phyloP scores from a whole-genome alignment of 1,140 invertebrate genomes.

The Lepidostoma basale region DNA sequence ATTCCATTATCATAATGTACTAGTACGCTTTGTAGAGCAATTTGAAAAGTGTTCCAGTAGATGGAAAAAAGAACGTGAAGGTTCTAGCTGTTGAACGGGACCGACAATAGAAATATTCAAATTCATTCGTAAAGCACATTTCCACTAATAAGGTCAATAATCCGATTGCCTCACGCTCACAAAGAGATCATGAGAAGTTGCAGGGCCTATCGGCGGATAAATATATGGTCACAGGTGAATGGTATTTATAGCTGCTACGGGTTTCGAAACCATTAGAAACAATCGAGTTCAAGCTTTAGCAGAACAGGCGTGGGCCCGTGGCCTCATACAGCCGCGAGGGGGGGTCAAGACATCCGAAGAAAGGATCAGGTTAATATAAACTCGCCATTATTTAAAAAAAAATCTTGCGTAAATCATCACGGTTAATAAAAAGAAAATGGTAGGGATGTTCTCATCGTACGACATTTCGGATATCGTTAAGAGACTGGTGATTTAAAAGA shows the following conservation, averaged over 20 bases:
- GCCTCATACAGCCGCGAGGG: slow-evolving; percentile 11
- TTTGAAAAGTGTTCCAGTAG: not conserved
- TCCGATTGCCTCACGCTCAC: slow-evolving; percentile 4
- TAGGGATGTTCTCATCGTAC: too few relatives aligned
- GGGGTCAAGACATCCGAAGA: too few relatives aligned
- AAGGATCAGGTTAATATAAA: too few relatives aligned
- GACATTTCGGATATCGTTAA: too few relatives aligned
- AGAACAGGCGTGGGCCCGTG: slow-evolving; percentile 11
- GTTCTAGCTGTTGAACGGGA: not conserved
- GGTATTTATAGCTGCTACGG: slow-evolving; percentile 19
- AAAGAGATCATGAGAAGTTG: slow-evolving; percentile 17
- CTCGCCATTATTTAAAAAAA: too few relatives aligned
- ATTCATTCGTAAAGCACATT: not conserved
- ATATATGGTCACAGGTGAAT: slow-evolving; percentile 20
- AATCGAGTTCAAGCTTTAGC: slow-evolving; percentile 5
- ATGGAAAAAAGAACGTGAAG: not conserved
- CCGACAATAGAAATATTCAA: slow-evolving; percentile 9
- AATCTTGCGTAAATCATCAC: too few relatives aligned
- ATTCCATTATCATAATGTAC: too few relatives aligned
- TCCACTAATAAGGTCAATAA: slow-evolving; percentile 23
- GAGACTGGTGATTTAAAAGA: too few relatives aligned
- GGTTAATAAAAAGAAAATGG: too few relatives aligned
- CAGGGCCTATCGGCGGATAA: slow-evolving; percentile 9
- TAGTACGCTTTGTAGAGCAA: too few relatives aligned
- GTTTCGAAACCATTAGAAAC: slow-evolving; percentile 17